These are phyloP conservation scores for Drosophila auraria DNA, from an alignment of 1,140 invertebrate species.

Conservation along the genomic window DNA sequence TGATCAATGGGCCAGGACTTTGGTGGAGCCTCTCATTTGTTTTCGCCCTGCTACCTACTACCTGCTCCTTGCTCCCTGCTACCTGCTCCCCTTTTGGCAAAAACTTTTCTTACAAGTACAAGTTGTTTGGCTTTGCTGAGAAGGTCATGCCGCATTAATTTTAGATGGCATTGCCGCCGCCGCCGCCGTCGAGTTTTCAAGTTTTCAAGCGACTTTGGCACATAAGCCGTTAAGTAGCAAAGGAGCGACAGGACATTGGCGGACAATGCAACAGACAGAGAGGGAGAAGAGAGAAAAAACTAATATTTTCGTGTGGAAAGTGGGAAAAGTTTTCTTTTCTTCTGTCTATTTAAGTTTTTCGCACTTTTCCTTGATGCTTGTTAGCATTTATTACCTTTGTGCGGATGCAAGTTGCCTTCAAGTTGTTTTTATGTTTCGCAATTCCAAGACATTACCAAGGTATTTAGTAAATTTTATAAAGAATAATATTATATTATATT, in stretches of 20 bases:
- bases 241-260: slow-evolving; percentile 15
- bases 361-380: slow-evolving; percentile 8
- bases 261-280: not conserved
- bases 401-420: not conserved
- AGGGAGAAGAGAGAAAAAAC: not conserved
- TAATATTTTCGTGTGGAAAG: slow-evolving; percentile 16
- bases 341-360: slow-evolving; percentile 15
- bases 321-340: slow-evolving; percentile 8
- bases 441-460: not conserved
- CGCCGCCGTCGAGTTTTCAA: slow-evolving; percentile 41
- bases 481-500: not conserved
- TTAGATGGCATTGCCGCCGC: slow-evolving; percentile 68
- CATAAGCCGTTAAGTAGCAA: slow-evolving; percentile 64
- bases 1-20: slow-evolving; percentile 37
- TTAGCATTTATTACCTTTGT: slow-evolving; percentile 17
- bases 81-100: slow-evolving; percentile 11
- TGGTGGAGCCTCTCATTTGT: slow-evolving; percentile 16
- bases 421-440: not conserved
- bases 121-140: slow-evolving; percentile 56
- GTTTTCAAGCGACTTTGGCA: slow-evolving; percentile 57
- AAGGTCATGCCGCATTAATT: slow-evolving; percentile 70
- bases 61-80: not conserved
- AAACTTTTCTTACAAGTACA: slow-evolving; percentile 69
- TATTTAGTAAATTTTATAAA: not conserved
- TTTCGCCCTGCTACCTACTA: slow-evolving; percentile 9